Evolutionary conservation across 2,113 vertebrate genomes (phyloP).

Genomic region (Perca fluviatilis): DNA sequence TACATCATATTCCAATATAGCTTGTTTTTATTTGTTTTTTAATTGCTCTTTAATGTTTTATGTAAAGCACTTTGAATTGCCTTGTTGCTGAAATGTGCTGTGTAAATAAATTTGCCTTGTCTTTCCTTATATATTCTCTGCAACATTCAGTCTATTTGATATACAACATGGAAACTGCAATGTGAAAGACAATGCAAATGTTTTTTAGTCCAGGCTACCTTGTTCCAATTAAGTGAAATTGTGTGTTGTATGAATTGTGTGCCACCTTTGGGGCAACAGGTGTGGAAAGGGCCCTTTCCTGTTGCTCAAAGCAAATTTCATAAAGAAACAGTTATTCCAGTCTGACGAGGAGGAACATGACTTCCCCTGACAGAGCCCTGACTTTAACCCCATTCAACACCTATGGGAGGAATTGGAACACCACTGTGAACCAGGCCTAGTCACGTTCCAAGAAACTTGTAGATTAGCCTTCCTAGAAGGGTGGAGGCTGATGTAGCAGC

Average conservation of each 20-base stretch:
- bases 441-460: neutral
- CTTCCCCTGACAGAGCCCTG: neutral
- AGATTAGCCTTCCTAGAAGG: neutral
- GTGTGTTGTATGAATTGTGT: neutral
- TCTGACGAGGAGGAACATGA: neutral
- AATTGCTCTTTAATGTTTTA: too few relatives aligned
- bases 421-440: neutral
- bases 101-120: too few relatives aligned
- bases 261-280: neutral
- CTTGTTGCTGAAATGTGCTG: too few relatives aligned
- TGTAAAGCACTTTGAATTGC: too few relatives aligned
- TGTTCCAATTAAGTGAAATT: neutral
- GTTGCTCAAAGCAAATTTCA: neutral
- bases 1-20: too few relatives aligned
- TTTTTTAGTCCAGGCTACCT: neutral
- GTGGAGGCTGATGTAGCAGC: neutral
- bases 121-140: neutral
- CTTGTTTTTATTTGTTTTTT: too few relatives aligned
- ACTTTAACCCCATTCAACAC: neutral
- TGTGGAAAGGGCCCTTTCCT: neutral
- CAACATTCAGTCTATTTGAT: neutral
- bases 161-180: neutral
- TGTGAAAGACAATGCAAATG: too few relatives aligned
- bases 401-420: neutral
- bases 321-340: neutral